A percentile compares a stretch with the other conserved stretches of the same genome.
phyloP scores from a whole-genome alignment of 2,888 invertebrate genomes.

The Eupithecia abbreviata region DNA sequence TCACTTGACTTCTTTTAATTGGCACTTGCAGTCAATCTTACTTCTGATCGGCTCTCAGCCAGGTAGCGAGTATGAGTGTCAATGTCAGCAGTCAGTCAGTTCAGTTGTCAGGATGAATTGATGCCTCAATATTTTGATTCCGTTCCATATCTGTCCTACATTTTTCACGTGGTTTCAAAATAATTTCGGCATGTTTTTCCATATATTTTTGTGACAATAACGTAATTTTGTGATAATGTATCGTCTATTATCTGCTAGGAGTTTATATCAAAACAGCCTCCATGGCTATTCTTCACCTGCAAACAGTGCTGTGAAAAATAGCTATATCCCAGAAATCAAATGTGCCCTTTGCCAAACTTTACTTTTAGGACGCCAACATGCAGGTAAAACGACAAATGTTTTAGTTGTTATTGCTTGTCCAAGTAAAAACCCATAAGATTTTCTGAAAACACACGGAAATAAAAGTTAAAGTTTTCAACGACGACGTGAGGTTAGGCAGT shows the following conservation, averaged over 20 bases:
- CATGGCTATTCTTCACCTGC: slow-evolving; percentile 61
- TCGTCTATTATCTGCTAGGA: slow-evolving; percentile 72
- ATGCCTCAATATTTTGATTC: slow-evolving; percentile 25
- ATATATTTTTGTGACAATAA: slow-evolving; percentile 50
- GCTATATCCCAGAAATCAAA: slow-evolving; percentile 65
- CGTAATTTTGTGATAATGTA: slow-evolving; percentile 68
- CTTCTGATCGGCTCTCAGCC: too few relatives aligned
- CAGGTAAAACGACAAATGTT: slow-evolving; percentile 57
- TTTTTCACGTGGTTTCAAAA: slow-evolving; percentile 72
- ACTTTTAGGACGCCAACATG: slow-evolving; percentile 61
- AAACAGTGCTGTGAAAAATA: slow-evolving; percentile 55
- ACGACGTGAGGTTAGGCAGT: slow-evolving; percentile 54
- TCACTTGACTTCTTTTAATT: too few relatives aligned
- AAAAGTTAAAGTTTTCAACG: slow-evolving; percentile 10
- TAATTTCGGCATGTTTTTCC: slow-evolving; percentile 62
- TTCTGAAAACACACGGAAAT: neutral
- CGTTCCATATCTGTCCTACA: slow-evolving; percentile 37
- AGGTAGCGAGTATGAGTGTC: neutral
- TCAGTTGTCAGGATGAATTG: slow-evolving; percentile 11
- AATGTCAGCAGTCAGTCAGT: neutral
- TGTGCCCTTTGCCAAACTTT: slow-evolving; percentile 76
- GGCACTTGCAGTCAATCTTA: too few relatives aligned
- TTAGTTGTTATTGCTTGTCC: neutral
- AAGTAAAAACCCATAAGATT: neutral
- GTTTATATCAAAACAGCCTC: slow-evolving; percentile 71